Base-by-base conservation (phyloP, 2,797 vertebrate genomes). In the Schizothorax lantsangensis region DNA sequence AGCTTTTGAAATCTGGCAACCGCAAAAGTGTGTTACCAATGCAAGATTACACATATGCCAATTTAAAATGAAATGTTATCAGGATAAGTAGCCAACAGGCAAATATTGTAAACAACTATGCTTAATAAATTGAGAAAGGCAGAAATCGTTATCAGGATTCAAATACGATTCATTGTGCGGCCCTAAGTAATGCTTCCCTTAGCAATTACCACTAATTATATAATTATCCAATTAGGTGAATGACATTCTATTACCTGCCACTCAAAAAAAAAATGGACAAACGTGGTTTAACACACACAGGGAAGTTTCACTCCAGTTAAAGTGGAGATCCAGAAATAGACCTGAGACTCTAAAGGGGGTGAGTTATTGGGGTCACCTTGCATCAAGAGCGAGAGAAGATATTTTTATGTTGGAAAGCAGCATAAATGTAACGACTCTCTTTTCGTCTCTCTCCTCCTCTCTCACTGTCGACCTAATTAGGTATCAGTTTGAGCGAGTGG, bases 351-450 rank as follows among this genome's bases (percentile, higher is more conserved):
- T 88, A 91, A 92, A 94, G 92, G 93, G 95, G 92, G 93, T 95
- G 95, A 96, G 95, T 94, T 96, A 96, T 96, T 96, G 94, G 94
- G 96, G 95, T 96, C 95, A 96, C 95, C 95, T 96, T 96, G 95
- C 94, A 93, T 93, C 92, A 95, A 93, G 92, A 95, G 94, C 90
- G 89, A 94, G 95, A 94, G 92, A 77, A 91, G 92, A 93, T 94
- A 93, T 94, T 94, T 92, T 91, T 91, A 72, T 80, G 90, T 95
- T 94, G 94, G 94, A 93, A 95, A 94, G 94, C 94, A 94, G 92
- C 83, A 88, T 85, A 87, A 91, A 91, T 52, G 86, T 66, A 74
- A 89, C 87, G 87, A 89, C 90, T 89, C 89, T 82, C 77, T 90
- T 90, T 90, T 86, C 77, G 88, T 90, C 92, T 91, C 92, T 92